Percentiles rank a stretch among this genome's conserved stretches.
phyloP scores from a whole-genome alignment of 2,113 vertebrate genomes.

The Aegithalos caudatus region DNA sequence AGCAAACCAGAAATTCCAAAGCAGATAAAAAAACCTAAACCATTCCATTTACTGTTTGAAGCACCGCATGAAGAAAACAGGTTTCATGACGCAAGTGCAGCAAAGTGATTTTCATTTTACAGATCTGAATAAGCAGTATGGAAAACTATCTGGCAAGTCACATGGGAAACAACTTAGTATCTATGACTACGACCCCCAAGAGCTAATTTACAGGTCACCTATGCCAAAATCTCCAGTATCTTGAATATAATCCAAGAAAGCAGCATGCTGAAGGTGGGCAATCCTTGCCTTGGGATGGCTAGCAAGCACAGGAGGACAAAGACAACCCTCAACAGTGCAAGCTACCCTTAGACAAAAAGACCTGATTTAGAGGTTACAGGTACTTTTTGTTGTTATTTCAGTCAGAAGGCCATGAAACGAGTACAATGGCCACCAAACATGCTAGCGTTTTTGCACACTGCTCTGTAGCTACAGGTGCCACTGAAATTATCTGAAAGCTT shows the following conservation, averaged over 20 bases:
- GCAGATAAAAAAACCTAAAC: neutral
- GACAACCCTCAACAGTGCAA: neutral
- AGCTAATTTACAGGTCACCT: neutral
- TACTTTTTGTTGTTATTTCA: neutral
- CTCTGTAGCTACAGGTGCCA: neutral
- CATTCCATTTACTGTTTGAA: neutral
- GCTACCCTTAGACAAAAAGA: neutral
- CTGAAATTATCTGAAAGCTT: neutral
- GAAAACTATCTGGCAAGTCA: neutral
- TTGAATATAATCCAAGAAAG: neutral
- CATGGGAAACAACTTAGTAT: neutral
- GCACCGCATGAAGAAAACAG: neutral
- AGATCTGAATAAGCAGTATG: neutral
- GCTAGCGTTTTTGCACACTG: neutral
- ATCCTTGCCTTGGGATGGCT: neutral
- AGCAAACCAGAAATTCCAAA: neutral
- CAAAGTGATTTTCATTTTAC: neutral
- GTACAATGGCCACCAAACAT: neutral
- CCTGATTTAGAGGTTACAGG: neutral
- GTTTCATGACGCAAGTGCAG: neutral
- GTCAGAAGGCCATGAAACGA: neutral
- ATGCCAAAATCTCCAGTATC: neutral
- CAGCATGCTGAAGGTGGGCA: neutral
- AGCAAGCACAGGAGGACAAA: neutral
- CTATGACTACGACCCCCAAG: neutral